These are phyloP conservation scores for Zeuzera pyrina DNA, from an alignment of 2,888 invertebrate genomes.

Conservation along the genomic window DNA sequence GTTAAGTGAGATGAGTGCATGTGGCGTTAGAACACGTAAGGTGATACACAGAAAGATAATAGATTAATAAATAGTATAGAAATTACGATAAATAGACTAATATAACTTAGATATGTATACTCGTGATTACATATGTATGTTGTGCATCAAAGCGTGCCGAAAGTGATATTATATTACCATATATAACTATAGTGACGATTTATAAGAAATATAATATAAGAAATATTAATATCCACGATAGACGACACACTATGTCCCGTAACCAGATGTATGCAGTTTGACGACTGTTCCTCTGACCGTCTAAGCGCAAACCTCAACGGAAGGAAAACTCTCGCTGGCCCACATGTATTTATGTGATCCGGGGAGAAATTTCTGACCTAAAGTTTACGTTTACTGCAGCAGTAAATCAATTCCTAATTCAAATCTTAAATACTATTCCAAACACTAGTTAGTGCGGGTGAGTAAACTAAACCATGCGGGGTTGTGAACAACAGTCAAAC, in stretches of 20 bases:
- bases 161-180: too few species aligned
- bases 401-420: too few species aligned
- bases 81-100: constrained; percentile 10
- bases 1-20: constrained; percentile 40
- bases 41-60: constrained; percentile 42
- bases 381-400: constrained; percentile 26
- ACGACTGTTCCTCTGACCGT: constrained; percentile 31
- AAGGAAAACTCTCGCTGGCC: constrained; percentile 30
- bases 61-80: constrained; percentile 25
- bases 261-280: constrained; percentile 24
- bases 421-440: constrained; percentile 4
- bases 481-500: constrained; percentile 44
- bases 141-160: constrained; percentile 38
- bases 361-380: constrained; percentile 27
- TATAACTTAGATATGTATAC: constrained; percentile 23
- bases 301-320: constrained; percentile 23
- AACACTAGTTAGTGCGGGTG: constrained; percentile 14
- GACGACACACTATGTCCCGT: constrained; percentile 26
- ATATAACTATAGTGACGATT: too few species aligned
- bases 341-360: constrained; percentile 37
- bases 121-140: constrained; percentile 14
- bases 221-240: constrained; percentile 25
- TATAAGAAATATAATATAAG: constrained; percentile 9
- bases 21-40: constrained; percentile 37
- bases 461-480: constrained; percentile 36